Evolutionary conservation across 2,888 invertebrate species (phyloP).

Genomic region (Polyploca ridens): DNA sequence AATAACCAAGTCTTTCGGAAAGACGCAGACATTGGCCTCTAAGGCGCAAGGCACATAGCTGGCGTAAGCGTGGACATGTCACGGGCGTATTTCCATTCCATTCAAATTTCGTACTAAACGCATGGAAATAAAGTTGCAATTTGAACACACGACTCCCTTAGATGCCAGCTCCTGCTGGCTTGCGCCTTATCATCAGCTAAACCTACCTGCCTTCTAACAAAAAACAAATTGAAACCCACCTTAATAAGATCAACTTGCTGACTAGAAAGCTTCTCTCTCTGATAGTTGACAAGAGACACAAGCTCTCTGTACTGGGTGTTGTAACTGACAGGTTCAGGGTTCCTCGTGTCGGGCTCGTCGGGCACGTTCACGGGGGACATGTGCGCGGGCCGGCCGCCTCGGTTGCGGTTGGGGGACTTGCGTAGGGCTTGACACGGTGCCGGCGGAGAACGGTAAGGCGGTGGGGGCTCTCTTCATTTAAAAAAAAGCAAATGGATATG

Average conservation of each 20-base stretch:
- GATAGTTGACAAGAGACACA: constrained; percentile 94
- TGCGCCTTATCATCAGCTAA: too few relatives aligned
- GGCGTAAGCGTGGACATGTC: too few relatives aligned
- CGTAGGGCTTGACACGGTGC: constrained; percentile 70
- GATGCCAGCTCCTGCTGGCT: too few relatives aligned
- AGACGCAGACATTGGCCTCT: too few relatives aligned
- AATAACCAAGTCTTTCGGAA: too few relatives aligned
- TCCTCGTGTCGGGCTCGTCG: constrained; percentile 58
- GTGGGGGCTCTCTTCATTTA: constrained; percentile 73
- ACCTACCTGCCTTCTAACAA: not conserved
- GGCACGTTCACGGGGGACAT: constrained; percentile 74
- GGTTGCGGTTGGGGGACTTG: constrained; percentile 72
- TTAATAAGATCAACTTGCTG: constrained; percentile 97
- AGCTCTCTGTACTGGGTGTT: constrained; percentile 93
- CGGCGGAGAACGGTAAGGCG: constrained; percentile 80
- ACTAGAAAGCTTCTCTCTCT: constrained; percentile 94
- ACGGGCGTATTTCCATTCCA: too few relatives aligned
- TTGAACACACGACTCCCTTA: too few relatives aligned
- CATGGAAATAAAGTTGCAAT: too few relatives aligned
- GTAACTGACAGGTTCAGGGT: constrained; percentile 87
- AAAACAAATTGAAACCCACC: constrained; percentile 72
- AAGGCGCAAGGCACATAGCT: too few relatives aligned
- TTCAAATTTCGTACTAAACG: too few relatives aligned
- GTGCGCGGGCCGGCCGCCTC: constrained; percentile 63
- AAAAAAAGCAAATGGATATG: not conserved